Conservation (phyloP, 2,797 vertebrate genomes). For the Emys orbicularis region DNA sequence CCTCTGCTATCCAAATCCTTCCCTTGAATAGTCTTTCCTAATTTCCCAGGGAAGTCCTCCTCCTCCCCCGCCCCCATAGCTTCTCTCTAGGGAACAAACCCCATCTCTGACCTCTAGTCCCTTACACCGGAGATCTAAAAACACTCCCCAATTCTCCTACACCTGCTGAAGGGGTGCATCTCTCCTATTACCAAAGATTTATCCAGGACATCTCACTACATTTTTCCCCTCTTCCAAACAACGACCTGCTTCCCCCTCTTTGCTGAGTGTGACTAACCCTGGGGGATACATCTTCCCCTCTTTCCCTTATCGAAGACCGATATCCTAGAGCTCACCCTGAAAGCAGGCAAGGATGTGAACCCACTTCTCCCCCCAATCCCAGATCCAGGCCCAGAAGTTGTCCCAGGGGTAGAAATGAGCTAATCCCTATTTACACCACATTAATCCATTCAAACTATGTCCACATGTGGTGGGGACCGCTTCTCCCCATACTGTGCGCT, state of each 20-base stretch:
- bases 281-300: background rate
- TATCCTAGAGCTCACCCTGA: background rate
- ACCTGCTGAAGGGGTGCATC: background rate
- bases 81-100: background rate
- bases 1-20: background rate
- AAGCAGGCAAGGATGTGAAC: background rate
- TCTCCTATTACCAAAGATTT: conserved; percentile 28
- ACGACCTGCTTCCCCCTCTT: background rate
- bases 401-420: background rate
- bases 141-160: background rate
- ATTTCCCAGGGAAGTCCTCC: background rate
- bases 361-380: background rate
- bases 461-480: background rate
- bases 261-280: accelerated
- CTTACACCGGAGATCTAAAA: background rate
- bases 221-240: conserved; percentile 30
- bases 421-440: background rate
- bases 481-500: background rate
- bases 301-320: background rate
- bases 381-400: background rate
- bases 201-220: conserved; percentile 37
- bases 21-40: background rate
- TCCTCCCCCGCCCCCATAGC: background rate
- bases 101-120: conserved; percentile 37
- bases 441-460: background rate